Conservation (phyloP, 2,888 invertebrate genomes). For the Acleris laterana region DNA sequence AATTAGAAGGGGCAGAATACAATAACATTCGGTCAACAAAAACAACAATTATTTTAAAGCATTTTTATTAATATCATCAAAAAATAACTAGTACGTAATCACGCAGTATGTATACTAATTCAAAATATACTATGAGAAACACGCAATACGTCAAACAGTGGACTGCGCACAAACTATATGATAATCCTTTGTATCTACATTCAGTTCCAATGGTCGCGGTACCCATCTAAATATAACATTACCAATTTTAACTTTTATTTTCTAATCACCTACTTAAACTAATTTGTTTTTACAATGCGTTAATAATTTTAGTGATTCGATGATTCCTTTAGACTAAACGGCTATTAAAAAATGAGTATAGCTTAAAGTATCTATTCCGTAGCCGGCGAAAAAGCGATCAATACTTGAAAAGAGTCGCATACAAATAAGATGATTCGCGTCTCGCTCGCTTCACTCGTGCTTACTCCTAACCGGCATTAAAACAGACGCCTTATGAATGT, state of each 20-base stretch:
- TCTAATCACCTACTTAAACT: constrained; percentile 70
- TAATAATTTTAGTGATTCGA: constrained; percentile 31
- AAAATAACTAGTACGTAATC: constrained; percentile 80
- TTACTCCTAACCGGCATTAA: background rate
- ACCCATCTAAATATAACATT: constrained; percentile 67
- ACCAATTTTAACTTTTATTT: constrained; percentile 64
- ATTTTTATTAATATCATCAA: constrained; percentile 81
- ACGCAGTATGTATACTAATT: constrained; percentile 72
- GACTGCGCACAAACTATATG: constrained; percentile 55
- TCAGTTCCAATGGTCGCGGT: constrained; percentile 65
- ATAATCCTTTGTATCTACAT: constrained; percentile 50
- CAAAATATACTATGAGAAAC: constrained; percentile 77
- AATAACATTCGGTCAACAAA: constrained; percentile 25
- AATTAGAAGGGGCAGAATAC: background rate
- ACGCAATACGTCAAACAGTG: constrained; percentile 62
- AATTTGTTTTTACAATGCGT: constrained; percentile 66
- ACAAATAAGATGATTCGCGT: background rate
- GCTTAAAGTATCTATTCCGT: background rate
- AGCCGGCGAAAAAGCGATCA: background rate
- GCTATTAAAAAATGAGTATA: constrained; percentile 34
- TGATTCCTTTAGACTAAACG: constrained; percentile 8
- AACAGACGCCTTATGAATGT: constrained; percentile 15
- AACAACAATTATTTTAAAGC: constrained; percentile 65
- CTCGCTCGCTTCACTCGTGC: background rate
- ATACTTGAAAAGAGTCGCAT: too few relatives aligned